Conservation (phyloP, 2,888 invertebrate genomes). For the Monoplex corrugatus region DNA sequence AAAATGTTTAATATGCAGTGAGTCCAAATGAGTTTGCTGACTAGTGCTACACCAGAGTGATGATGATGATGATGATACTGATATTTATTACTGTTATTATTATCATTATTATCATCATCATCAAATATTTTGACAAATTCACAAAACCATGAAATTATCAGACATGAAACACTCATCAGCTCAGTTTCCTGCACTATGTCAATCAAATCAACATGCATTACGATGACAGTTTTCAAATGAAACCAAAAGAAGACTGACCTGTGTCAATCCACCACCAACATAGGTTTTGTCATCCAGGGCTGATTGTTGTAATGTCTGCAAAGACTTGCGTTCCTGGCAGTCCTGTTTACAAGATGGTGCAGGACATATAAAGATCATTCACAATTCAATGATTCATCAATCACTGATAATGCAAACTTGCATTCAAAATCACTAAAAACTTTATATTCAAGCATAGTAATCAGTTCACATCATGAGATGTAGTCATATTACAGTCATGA, state of each 20-base stretch:
- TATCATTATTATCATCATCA: too few species aligned
- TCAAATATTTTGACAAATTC: too few species aligned
- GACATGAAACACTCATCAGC: too few species aligned
- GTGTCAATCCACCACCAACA: slow-evolving; percentile 30
- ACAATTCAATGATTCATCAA: neutral
- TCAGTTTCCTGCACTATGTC: too few species aligned
- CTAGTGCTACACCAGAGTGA: neutral
- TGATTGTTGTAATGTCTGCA: slow-evolving; percentile 43
- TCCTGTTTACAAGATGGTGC: neutral
- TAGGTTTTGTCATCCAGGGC: slow-evolving; percentile 13
- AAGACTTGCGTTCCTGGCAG: slow-evolving; percentile 38
- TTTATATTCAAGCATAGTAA: neutral
- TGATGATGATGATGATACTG: neutral
- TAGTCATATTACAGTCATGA: neutral
- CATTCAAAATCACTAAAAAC: neutral
- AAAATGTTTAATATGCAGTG: too few species aligned
- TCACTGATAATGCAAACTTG: neutral
- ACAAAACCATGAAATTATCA: neutral
- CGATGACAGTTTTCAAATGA: neutral
- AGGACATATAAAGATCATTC: neutral
- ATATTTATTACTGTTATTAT: neutral
- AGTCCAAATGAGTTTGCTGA: too few species aligned
- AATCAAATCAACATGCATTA: neutral
- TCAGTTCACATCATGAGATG: neutral
- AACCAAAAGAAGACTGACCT: slow-evolving; percentile 24